Evolutionary conservation across 2,888 invertebrate genomes (phyloP), one percentile per base, ranked within the genome.

Genomic region (Notodonta dromedarius): DNA sequence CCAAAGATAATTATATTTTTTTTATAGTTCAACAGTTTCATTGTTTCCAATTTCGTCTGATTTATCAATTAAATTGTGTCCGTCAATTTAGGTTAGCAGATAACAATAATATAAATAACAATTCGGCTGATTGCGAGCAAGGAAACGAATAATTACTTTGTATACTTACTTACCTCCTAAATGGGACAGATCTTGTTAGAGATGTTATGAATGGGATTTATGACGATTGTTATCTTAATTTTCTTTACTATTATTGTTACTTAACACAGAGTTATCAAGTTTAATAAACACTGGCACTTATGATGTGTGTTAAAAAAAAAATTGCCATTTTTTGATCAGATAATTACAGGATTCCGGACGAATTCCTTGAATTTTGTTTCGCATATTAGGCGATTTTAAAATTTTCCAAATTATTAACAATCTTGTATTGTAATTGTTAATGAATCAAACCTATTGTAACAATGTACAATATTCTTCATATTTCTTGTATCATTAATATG

Each of bases 61-160:
- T 85, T 79, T 90, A 90, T 89, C 90, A 80, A 79, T 79, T 77
- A 79, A 82, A 86, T 80, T 84, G 73, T 84, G 74, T 73, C 78
- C 76, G 74, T 73, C 69, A 82, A 90, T 86, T 85, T 88, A 82
- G 91, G 89, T 90, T 88, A 87, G 66, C 66, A 70, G 84, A 86
- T 86, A 77, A 79, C 75, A 76, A 70, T 75, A 62, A 65, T 56
- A 64, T 66, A 71, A 24, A 75, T 67, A 72, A 73, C 76, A 74
- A 77, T 75, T 70, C 58, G 58, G 71, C 76, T 78, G 60, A 70
- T 73, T 65, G 65, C 58, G 57, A 64, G 46, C 59, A 65, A 57
- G 67, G 59, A 72, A 70, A 67, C 70, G 60, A 63, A 65, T 72
- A 13, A 44, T 62, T 65, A 74, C 57, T 57, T 65, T 59, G 66